These are phyloP conservation scores for Orthosia cruda DNA, from an alignment of 2,888 invertebrate species.

Conservation along the genomic window DNA sequence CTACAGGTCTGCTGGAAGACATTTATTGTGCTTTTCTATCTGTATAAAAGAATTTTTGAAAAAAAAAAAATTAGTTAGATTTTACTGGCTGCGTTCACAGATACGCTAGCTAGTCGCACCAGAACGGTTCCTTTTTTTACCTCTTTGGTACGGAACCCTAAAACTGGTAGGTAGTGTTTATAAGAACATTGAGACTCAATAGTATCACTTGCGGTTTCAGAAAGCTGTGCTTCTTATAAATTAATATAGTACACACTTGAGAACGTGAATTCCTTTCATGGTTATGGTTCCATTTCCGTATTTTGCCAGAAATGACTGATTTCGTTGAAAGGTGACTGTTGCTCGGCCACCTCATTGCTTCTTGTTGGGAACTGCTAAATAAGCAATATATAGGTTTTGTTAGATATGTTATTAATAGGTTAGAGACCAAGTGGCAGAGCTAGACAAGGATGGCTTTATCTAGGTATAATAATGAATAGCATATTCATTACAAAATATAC, in stretches of 20 bases:
- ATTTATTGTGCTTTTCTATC: too few species aligned
- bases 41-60: too few species aligned
- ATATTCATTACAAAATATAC: too few species aligned
- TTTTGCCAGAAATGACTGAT: constrained; percentile 81
- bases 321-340: constrained; percentile 84
- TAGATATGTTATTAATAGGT: too few species aligned
- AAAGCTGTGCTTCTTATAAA: background rate
- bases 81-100: background rate
- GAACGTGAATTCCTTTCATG: background rate
- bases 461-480: background rate
- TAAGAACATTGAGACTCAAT: background rate
- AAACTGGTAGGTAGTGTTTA: background rate
- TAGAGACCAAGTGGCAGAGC: background rate
- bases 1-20: too few species aligned
- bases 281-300: constrained; percentile 48
- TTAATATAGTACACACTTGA: constrained; percentile 6
- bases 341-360: constrained; percentile 77
- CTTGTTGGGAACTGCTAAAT: constrained; percentile 26
- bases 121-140: background rate
- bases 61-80: too few species aligned
- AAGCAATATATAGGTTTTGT: constrained; percentile 6
- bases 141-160: background rate
- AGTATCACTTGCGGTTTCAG: background rate
- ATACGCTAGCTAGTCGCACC: background rate
- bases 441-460: background rate